These are phyloP conservation scores for Heterodera carotae DNA, from an alignment of 1,140 invertebrate species.

Conservation along the genomic window DNA sequence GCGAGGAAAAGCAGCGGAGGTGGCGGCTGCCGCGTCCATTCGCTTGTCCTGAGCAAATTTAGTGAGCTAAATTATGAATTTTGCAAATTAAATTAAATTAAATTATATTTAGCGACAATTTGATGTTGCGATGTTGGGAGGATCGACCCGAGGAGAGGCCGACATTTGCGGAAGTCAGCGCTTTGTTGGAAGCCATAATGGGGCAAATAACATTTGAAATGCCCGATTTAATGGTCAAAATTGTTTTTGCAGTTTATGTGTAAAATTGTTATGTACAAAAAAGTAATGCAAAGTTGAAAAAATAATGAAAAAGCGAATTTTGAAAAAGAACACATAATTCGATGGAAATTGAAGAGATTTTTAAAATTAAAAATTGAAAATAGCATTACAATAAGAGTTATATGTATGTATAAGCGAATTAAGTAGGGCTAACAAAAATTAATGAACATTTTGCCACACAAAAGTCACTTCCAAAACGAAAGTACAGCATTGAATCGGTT, in stretches of 20 bases:
- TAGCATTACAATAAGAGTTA: no score
- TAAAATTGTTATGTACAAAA: no score
- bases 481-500: no score
- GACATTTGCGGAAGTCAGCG: slow-evolving; percentile 16
- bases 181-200: slow-evolving; percentile 6
- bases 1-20: slow-evolving; percentile 66
- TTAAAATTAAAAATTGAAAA: no score
- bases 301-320: no score
- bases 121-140: slow-evolving; percentile 38
- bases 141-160: slow-evolving; percentile 25
- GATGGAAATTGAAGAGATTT: no score
- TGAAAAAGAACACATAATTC: no score
- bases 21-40: slow-evolving; percentile 17
- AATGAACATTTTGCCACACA: not conserved
- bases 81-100: not conserved
- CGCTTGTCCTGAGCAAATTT: slow-evolving; percentile 69
- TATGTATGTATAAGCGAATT: no score
- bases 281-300: no score
- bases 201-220: not conserved
- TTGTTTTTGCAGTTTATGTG: not conserved
- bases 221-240: not conserved
- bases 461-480: no score
- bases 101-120: slow-evolving; percentile 28
- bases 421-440: not conserved
- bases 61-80: slow-evolving; percentile 20